Evolutionary conservation across 2,888 invertebrate species (phyloP).

Genomic region (Limnephilus auricula): DNA sequence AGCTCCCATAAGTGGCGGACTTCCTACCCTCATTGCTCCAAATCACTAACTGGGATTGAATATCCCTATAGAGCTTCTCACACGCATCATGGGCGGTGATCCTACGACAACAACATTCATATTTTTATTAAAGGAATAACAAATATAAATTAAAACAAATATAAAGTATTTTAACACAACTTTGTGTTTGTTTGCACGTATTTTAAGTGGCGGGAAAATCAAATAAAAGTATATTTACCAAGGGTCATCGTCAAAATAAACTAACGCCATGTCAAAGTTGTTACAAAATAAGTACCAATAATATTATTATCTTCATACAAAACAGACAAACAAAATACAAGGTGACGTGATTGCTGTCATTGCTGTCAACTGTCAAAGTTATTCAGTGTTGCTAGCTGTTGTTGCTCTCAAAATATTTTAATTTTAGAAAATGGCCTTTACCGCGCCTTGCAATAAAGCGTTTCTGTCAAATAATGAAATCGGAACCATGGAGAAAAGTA

Average conservation of each 20-base stretch:
- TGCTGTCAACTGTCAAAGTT: not conserved
- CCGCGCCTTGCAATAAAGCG: not conserved
- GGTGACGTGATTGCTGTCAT: not conserved
- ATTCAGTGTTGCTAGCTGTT: not conserved
- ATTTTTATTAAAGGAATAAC: not conserved
- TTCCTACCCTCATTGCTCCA: slow-evolving; percentile 76
- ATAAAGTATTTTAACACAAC: too few relatives aligned
- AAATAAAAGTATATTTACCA: slow-evolving; percentile 57
- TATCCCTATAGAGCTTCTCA: slow-evolving; percentile 80
- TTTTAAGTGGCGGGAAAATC: not conserved
- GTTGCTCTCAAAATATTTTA: not conserved
- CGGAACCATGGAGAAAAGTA: not conserved
- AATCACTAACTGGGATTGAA: slow-evolving; percentile 79
- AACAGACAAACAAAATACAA: not conserved
- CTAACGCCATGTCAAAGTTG: slow-evolving; percentile 57
- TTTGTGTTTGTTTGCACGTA: not conserved
- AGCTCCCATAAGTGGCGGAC: slow-evolving; percentile 78
- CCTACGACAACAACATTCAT: slow-evolving; percentile 72
- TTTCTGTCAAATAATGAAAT: not conserved
- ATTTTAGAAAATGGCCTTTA: not conserved
- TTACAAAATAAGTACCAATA: slow-evolving; percentile 1
- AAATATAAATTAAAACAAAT: not conserved
- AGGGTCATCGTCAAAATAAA: slow-evolving; percentile 65
- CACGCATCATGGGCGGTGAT: slow-evolving; percentile 82
- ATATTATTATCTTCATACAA: not conserved